Evolutionary conservation across 1,140 invertebrate species (phyloP).

Genomic region (Pseudomyrmex sp.): DNA sequence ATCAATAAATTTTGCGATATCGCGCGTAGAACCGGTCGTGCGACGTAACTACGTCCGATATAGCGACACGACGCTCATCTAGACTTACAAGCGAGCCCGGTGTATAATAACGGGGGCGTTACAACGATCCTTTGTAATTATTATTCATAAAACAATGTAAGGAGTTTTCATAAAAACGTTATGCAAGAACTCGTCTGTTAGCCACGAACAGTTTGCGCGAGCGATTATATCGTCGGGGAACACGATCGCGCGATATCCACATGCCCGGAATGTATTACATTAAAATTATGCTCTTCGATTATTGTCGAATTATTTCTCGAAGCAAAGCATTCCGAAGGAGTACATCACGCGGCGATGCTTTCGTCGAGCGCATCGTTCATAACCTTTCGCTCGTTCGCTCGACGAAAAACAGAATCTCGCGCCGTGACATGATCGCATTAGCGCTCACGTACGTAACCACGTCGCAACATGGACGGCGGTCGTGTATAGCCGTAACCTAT

Average conservation of each 20-base stretch:
- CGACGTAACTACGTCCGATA: conserved; percentile 36
- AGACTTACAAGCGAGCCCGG: conserved; percentile 19
- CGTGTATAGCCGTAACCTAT: conserved; percentile 66
- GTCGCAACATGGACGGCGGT: conserved; percentile 56
- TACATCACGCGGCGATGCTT: background rate
- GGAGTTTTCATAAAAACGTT: background rate
- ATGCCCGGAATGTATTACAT: background rate
- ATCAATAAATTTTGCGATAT: conserved; percentile 38
- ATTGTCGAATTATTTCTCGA: conserved; percentile 4
- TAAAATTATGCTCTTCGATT: background rate
- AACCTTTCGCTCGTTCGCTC: background rate
- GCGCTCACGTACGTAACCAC: conserved; percentile 26
- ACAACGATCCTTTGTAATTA: conserved; percentile 44
- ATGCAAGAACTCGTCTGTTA: conserved; percentile 16
- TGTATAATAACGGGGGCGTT: conserved; percentile 36
- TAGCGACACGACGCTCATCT: conserved; percentile 39
- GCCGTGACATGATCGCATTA: conserved; percentile 43
- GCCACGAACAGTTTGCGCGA: conserved; percentile 38
- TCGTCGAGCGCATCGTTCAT: background rate
- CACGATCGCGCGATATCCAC: conserved; percentile 40
- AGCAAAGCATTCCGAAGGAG: background rate
- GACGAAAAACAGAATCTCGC: conserved; percentile 65
- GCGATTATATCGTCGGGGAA: conserved; percentile 30
- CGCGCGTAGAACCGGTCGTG: conserved; percentile 54
- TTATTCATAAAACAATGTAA: conserved; percentile 48